Evolutionary conservation across 1,140 invertebrate genomes (phyloP), one percentile per base, ranked within the genome.

Genomic region (Pectinophora gossypiella): DNA sequence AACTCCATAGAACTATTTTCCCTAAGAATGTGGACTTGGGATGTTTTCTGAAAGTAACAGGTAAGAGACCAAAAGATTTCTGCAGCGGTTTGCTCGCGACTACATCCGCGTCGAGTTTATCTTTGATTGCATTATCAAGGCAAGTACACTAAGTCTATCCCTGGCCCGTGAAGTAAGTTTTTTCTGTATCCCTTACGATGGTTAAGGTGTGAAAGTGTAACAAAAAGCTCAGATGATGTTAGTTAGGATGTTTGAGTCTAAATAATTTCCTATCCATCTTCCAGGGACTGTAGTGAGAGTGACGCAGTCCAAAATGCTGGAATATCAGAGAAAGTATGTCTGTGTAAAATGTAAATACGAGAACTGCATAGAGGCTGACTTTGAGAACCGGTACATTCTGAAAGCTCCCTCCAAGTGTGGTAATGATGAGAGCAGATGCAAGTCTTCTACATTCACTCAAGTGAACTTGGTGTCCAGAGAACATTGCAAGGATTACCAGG

Each of bases 401-500:
- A 84, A 82, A 68, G 80, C 89, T 38, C 93, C 93, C 12, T 73
- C 54, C 19, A 89, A 84, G 67, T 95, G 94, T 88, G 71, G 77
- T 0, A 93, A 92, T 79, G 85, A 89, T 42, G 89, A 90, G 32
- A 83, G 36, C 4, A 72, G 79, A 22, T 93, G 92, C 78, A 88
- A 78, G 64, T 82, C 89, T 68, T 85, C 81, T 12, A 90, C 81
- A 48, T 89, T 90, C 68, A 89, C 78, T 64, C 82, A 73, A 53
- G 72, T 89, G 20, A 88, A 90, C 52, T 72, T 88, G 18, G 76
- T 92, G 35, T 88, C 91, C 44, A 89, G 91, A 61, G 87, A 91
- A 49, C 91, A 93, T 70, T 96, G 92, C 72, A 92, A 92, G 61
- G 96, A 98, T 89, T 97, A 95, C 86, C 96, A 97, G 87, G 96